phyloP scores from a whole-genome alignment of 1,140 invertebrate genomes.

The Metaphire vulgaris region DNA sequence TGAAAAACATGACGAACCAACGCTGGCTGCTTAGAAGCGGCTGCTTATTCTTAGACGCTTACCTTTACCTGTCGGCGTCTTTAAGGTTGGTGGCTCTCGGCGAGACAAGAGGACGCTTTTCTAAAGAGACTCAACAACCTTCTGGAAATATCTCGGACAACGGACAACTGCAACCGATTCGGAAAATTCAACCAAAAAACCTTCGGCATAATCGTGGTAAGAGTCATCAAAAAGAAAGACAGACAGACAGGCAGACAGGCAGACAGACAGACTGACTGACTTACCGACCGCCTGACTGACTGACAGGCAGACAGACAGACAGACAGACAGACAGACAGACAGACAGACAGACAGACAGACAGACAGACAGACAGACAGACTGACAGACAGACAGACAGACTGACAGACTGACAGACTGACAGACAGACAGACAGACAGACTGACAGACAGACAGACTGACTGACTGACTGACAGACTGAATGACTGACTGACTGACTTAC shows the following conservation, averaged over 20 bases:
- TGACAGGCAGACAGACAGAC: too few relatives aligned
- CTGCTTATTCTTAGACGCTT: too few relatives aligned
- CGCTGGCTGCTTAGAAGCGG: too few relatives aligned
- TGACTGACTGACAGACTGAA: conserved; percentile 3
- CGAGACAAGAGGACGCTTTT: not conserved
- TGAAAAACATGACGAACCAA: too few relatives aligned
- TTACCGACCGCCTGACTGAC: too few relatives aligned
- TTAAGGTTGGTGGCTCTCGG: not conserved
- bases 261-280: too few relatives aligned
- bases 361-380: not conserved
- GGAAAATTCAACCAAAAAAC: not conserved
- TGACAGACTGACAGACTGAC: conserved; percentile 3
- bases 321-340: not conserved
- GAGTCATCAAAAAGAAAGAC: too few relatives aligned
- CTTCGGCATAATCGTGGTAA: not conserved
- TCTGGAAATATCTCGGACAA: not conserved
- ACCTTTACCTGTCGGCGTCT: too few relatives aligned
- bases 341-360: not conserved
- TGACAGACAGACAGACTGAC: not conserved
- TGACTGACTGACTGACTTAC: conserved; percentile 7
- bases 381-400: not conserved
- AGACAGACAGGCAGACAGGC: too few relatives aligned
- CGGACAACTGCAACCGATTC: not conserved
- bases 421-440: not conserved
- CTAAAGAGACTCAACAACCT: not conserved